A percentile compares a stretch with the other conserved stretches of the same genome.
Evolutionary conservation across 2,113 vertebrate species (phyloP).

Genomic region (Electrona antarctica): DNA sequence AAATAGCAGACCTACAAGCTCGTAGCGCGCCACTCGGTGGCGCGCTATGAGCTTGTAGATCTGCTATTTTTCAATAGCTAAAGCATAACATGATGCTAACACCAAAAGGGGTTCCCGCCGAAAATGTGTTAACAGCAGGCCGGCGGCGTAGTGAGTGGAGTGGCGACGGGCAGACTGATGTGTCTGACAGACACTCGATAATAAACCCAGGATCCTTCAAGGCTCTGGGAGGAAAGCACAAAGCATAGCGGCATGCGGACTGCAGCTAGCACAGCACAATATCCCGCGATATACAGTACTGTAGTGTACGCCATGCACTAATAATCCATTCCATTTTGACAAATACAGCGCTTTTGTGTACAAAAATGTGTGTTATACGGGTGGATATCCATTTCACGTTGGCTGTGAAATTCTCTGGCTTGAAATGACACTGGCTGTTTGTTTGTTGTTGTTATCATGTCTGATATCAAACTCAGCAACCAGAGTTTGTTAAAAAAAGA

Average conservation of each 20-base stretch:
- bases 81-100: too few relatives aligned
- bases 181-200: constrained; percentile 53
- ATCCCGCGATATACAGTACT: constrained; percentile 46
- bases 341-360: constrained; percentile 25
- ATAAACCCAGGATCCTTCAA: constrained; percentile 46
- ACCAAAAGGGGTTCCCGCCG: too few relatives aligned
- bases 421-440: constrained; percentile 18
- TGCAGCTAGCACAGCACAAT: constrained; percentile 14
- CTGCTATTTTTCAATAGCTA: too few relatives aligned
- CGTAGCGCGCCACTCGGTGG: too few relatives aligned
- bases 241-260: constrained; percentile 19
- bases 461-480: constrained; percentile 16
- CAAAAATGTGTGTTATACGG: constrained; percentile 17
- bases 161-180: constrained; percentile 39
- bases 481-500: constrained; percentile 3
- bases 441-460: constrained; percentile 1
- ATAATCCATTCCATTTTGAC: constrained; percentile 35
- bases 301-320: constrained; percentile 22
- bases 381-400: not conserved
- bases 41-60: too few relatives aligned
- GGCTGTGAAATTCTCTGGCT: constrained; percentile 17
- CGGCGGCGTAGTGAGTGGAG: constrained; percentile 38
- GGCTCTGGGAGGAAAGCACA: constrained; percentile 24
- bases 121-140: constrained; percentile 6
- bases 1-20: too few relatives aligned